These are phyloP conservation scores for Xiphophorus couchianus DNA, from an alignment of 2,113 vertebrate genomes.

Conservation along the genomic window DNA sequence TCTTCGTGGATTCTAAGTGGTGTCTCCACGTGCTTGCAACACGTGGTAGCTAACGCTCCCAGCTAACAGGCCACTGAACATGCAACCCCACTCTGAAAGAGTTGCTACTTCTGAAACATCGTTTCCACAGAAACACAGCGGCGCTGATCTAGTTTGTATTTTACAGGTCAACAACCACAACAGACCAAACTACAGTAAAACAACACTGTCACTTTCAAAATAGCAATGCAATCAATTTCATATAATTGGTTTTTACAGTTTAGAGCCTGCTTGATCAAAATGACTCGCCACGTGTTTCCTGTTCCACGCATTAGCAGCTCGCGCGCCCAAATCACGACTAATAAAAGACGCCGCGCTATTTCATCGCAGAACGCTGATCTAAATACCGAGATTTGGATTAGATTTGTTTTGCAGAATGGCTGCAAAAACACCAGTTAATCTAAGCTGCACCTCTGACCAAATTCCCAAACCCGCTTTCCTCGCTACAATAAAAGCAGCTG, in stretches of 20 bases:
- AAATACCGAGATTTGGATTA: neutral
- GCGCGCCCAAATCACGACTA: neutral
- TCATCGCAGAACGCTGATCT: neutral
- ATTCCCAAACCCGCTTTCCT: neutral
- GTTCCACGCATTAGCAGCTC: neutral
- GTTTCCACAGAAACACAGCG: no score
- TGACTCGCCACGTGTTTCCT: neutral
- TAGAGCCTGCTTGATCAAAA: no score
- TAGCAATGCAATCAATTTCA: no score
- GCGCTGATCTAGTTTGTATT: neutral
- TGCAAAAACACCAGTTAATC: neutral
- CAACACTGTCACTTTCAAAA: no score
- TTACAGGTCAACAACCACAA: no score
- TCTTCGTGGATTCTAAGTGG: neutral
- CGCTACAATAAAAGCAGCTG: neutral
- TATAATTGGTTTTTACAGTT: no score
- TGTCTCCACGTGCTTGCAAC: constrained; percentile 23
- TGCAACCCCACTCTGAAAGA: no score
- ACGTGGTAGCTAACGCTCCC: constrained; percentile 6
- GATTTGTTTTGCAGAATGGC: neutral
- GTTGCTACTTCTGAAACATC: no score
- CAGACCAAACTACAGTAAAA: no score
- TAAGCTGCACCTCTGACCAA: neutral
- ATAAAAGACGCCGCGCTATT: neutral
- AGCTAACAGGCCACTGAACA: constrained; percentile 25